Percentiles rank a stretch among this genome's conserved stretches.
Conservation (phyloP, 1,140 invertebrate species). For the Thaumetopoea pityocampa region DNA sequence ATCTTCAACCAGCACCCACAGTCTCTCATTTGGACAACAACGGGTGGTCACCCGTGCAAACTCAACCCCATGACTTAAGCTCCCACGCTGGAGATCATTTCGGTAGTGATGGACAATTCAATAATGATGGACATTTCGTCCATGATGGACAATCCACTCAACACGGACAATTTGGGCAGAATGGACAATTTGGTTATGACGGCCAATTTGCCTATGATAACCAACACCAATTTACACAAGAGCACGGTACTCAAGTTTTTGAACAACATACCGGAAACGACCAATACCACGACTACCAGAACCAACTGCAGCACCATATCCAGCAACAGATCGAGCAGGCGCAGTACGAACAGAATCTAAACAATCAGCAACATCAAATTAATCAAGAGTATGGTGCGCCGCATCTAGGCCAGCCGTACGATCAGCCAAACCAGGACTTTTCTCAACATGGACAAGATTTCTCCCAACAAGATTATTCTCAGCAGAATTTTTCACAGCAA, state of each 20-base stretch:
- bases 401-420: conserved; percentile 39
- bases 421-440: conserved; percentile 34
- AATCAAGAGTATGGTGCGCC: conserved; percentile 44
- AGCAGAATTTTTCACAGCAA: conserved; percentile 27
- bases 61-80: conserved; percentile 33
- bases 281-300: conserved; percentile 49
- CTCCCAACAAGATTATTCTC: conserved; percentile 35
- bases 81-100: conserved; percentile 30
- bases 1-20: conserved; percentile 12
- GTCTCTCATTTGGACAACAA: conserved; percentile 41
- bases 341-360: conserved; percentile 50
- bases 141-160: conserved; percentile 24
- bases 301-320: conserved; percentile 58
- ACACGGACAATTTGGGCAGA: conserved; percentile 13
- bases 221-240: conserved; percentile 50
- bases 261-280: conserved; percentile 52
- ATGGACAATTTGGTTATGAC: conserved; percentile 1
- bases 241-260: conserved; percentile 54
- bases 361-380: conserved; percentile 43
- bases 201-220: conserved; percentile 25
- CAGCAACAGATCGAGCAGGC: conserved; percentile 62
- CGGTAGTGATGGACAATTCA: conserved; percentile 25
- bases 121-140: background rate
- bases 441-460: conserved; percentile 41
- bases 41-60: conserved; percentile 56